Conservation (phyloP, 2,113 vertebrate species). For the Datnioides undecimradiatus region DNA sequence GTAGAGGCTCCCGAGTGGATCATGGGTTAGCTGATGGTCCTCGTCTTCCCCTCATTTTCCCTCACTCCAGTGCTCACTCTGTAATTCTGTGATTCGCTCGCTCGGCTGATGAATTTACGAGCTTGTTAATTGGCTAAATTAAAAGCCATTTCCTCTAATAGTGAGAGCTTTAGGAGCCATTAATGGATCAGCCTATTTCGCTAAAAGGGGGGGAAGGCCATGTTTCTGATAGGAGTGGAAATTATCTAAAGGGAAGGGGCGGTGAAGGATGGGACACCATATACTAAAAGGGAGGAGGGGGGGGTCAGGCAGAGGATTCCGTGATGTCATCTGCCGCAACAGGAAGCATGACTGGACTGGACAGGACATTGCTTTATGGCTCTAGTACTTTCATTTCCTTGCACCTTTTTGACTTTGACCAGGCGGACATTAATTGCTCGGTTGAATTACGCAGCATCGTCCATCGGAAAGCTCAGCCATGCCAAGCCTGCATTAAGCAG, state of each 20-base stretch:
- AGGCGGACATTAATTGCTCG: slow-evolving; percentile 54
- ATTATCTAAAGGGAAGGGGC: slow-evolving; percentile 17
- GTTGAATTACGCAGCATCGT: slow-evolving; percentile 47
- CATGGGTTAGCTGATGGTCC: slow-evolving; percentile 11
- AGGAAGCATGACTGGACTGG: slow-evolving; percentile 49
- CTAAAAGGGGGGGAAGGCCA: slow-evolving; percentile 36
- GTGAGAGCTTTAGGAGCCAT: slow-evolving; percentile 50
- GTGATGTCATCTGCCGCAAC: slow-evolving; percentile 47
- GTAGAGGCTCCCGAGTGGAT: slow-evolving; percentile 6
- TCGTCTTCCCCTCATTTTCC: neutral
- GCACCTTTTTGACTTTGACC: slow-evolving; percentile 69
- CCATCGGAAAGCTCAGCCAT: neutral
- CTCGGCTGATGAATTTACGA: slow-evolving; percentile 58
- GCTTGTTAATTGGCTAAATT: slow-evolving; percentile 73
- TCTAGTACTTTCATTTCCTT: slow-evolving; percentile 37
- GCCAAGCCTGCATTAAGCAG: slow-evolving; percentile 60
- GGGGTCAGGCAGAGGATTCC: slow-evolving; percentile 18
- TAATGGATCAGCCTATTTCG: slow-evolving; percentile 55
- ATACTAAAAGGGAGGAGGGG: slow-evolving; percentile 10
- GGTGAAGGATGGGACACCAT: slow-evolving; percentile 37
- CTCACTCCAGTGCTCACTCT: neutral
- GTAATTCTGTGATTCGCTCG: slow-evolving; percentile 11
- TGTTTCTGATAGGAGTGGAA: slow-evolving; percentile 29
- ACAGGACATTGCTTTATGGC: slow-evolving; percentile 48
- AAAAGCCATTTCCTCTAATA: slow-evolving; percentile 72